Evolutionary conservation across 2,888 invertebrate genomes (phyloP).

Genomic region (Yponomeuta evonymella): DNA sequence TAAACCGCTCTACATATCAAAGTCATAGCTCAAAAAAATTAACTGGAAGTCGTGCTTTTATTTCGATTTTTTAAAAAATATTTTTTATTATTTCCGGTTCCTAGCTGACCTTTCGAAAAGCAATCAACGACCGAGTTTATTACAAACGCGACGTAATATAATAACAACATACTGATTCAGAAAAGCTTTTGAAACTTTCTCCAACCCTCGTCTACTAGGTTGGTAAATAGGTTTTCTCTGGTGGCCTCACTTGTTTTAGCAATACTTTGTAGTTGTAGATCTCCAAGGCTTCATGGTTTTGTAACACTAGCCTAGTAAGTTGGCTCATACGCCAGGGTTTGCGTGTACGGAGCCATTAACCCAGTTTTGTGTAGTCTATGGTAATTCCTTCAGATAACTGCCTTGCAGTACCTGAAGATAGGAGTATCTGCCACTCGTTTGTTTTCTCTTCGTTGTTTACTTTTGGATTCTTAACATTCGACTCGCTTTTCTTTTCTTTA

Average conservation of each 20-base stretch:
- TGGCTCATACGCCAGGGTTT: background rate
- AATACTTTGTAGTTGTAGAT: background rate
- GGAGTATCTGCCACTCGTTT: background rate
- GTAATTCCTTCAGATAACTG: slow-evolving; percentile 10
- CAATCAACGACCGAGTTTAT: background rate
- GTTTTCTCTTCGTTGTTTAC: background rate
- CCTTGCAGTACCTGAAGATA: background rate
- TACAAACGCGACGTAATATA: background rate
- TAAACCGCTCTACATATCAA: no score
- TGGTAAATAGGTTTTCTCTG: background rate
- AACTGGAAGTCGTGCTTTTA: background rate
- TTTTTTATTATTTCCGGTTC: background rate
- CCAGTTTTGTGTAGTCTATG: slow-evolving; percentile 11
- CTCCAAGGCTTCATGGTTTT: background rate
- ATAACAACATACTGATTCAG: background rate
- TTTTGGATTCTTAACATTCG: background rate
- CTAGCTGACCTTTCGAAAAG: background rate
- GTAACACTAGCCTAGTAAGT: background rate
- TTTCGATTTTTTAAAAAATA: background rate
- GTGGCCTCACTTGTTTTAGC: background rate
- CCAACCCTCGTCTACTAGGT: background rate
- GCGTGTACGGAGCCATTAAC: slow-evolving; percentile 8
- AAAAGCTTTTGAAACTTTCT: background rate
- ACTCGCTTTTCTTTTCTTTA: background rate
- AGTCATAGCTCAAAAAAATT: no score